Conservation (phyloP, 2,888 invertebrate species). For the Antitype chi region DNA sequence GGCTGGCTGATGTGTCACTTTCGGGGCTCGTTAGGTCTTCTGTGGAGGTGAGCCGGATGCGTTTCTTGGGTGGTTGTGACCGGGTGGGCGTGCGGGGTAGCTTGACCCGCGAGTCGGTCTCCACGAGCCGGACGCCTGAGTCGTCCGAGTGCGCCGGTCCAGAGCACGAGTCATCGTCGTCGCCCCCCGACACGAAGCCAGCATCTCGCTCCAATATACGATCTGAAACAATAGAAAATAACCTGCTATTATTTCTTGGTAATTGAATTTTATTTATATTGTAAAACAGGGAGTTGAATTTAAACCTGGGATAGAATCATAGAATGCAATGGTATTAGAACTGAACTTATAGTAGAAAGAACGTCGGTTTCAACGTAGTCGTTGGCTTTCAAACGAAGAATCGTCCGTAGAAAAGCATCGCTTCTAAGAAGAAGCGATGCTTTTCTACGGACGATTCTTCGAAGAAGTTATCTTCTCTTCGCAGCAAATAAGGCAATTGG, state of each 20-base stretch:
- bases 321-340: background rate
- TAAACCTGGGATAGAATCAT: background rate
- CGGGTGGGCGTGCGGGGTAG: conserved; percentile 85
- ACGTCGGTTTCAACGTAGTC: no score
- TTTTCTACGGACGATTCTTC: no score
- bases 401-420: background rate
- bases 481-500: conserved; percentile 4
- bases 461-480: background rate
- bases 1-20: conserved; percentile 85
- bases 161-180: conserved; percentile 92
- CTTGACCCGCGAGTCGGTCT: conserved; percentile 89
- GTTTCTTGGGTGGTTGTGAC: conserved; percentile 93
- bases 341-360: background rate
- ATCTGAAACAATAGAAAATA: conserved; percentile 87
- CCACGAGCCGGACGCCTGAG: conserved; percentile 87
- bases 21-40: conserved; percentile 84
- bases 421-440: no score
- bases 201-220: conserved; percentile 91
- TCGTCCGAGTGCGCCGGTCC: conserved; percentile 89
- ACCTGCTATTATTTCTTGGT: conserved; percentile 37
- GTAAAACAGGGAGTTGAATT: background rate
- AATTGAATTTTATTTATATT: background rate
- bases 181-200: conserved; percentile 94
- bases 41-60: conserved; percentile 90
- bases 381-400: background rate